Conservation (phyloP, 2,888 invertebrate genomes). For the Ceratothoa steindachneri region DNA sequence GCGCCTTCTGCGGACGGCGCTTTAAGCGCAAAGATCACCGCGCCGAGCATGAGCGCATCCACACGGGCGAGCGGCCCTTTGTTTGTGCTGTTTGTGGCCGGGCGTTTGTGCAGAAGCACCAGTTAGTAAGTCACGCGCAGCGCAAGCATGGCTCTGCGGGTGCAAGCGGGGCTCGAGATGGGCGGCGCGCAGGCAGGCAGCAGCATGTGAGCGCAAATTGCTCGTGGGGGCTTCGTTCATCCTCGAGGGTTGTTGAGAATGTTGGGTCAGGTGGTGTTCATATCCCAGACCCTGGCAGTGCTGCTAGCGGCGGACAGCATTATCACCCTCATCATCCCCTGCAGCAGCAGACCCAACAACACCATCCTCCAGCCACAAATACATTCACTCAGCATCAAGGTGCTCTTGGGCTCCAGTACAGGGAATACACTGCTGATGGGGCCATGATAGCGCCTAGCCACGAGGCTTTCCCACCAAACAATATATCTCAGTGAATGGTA, state of each 20-base stretch:
- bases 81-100: conserved; percentile 40
- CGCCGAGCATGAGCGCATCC: conserved; percentile 46
- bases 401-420: background rate
- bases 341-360: background rate
- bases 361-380: background rate
- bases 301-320: no score
- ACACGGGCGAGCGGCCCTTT: conserved; percentile 46
- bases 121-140: conserved; percentile 39
- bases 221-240: background rate
- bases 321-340: conserved; percentile 4
- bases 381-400: background rate
- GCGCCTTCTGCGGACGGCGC: conserved; percentile 40
- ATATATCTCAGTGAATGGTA: no score
- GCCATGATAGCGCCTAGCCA: background rate
- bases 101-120: conserved; percentile 47
- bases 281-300: no score
- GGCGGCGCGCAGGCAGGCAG: background rate
- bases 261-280: no score
- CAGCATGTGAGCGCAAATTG: background rate
- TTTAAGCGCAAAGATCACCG: conserved; percentile 47
- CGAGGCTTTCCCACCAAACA: no score
- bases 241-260: no score
- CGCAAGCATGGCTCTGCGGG: conserved; percentile 25
- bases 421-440: background rate
- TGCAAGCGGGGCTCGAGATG: background rate